A percentile compares a stretch with the other conserved stretches of the same genome.
phyloP scores from a whole-genome alignment of 2,797 vertebrate species.

The Eleutherodactylus coqui region DNA sequence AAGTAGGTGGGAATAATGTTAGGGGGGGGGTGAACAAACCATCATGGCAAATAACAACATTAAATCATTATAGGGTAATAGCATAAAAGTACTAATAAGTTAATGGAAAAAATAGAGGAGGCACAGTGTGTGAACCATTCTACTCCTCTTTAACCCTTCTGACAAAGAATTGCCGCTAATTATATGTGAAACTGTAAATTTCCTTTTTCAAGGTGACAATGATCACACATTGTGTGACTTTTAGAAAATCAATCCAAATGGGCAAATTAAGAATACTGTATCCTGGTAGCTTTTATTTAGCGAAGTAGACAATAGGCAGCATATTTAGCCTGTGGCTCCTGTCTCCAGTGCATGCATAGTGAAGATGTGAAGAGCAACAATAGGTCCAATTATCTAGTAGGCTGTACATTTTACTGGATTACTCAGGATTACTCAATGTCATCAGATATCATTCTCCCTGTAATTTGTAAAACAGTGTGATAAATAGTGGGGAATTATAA shows the following conservation, averaged over 20 bases:
- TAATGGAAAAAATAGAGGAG: background rate
- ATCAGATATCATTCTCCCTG: conserved; percentile 62
- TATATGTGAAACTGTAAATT: background rate
- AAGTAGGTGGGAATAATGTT: background rate
- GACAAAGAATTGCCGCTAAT: background rate
- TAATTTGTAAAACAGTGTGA: conserved; percentile 64
- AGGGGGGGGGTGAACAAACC: background rate
- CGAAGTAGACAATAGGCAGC: conserved; percentile 5
- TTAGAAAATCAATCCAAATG: conserved; percentile 7
- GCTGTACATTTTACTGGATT: conserved; percentile 59
- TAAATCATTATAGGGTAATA: background rate
- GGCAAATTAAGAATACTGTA: conserved; percentile 1
- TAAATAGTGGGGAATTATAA: conserved; percentile 62
- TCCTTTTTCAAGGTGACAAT: conserved; percentile 14
- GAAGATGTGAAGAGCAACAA: conserved; percentile 41
- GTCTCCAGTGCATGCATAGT: conserved; percentile 35
- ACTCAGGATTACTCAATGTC: conserved; percentile 63
- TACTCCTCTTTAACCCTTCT: background rate
- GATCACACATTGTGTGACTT: background rate
- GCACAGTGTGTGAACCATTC: background rate
- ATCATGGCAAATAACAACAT: background rate
- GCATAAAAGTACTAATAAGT: background rate
- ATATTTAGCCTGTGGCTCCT: conserved; percentile 31
- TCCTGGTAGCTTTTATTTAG: conserved; percentile 14
- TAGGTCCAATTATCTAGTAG: conserved; percentile 55